These are phyloP conservation scores for Artemia sinica DNA, from an alignment of 2,888 invertebrate species.

Conservation along the genomic window DNA sequence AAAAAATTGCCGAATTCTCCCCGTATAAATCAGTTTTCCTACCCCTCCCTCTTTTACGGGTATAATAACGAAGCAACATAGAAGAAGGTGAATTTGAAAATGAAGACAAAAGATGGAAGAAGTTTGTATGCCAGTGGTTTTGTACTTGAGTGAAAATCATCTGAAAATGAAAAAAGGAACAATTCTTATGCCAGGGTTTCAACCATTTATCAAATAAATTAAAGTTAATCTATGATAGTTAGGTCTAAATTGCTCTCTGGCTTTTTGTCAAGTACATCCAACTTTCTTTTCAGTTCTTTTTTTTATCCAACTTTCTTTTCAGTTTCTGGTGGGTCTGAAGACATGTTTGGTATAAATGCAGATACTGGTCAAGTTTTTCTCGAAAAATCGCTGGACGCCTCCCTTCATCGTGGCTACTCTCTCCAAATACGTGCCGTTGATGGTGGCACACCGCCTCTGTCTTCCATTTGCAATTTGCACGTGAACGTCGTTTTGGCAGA, in stretches of 20 bases:
- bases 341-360: slow-evolving; percentile 63
- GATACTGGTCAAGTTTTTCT: slow-evolving; percentile 46
- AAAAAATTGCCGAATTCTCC: too few relatives aligned
- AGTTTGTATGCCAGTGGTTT: background rate
- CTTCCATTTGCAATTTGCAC: slow-evolving; percentile 63
- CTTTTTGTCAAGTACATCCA: slow-evolving; percentile 15
- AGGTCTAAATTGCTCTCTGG: slow-evolving; percentile 6
- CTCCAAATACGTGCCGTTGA: slow-evolving; percentile 63
- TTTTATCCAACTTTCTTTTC: slow-evolving; percentile 15
- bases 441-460: slow-evolving; percentile 49
- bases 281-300: slow-evolving; percentile 16
- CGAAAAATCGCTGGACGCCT: slow-evolving; percentile 41
- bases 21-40: too few relatives aligned
- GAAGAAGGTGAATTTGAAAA: too few relatives aligned
- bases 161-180: background rate
- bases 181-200: slow-evolving; percentile 6
- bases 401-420: slow-evolving; percentile 51
- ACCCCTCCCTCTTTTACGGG: too few relatives aligned
- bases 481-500: slow-evolving; percentile 73
- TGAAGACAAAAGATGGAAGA: too few relatives aligned
- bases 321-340: slow-evolving; percentile 57
- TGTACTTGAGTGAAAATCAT: background rate
- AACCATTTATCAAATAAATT: slow-evolving; percentile 4
- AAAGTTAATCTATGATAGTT: background rate
- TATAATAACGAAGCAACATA: too few relatives aligned